Percentiles rank a stretch among this genome's conserved stretches.
phyloP scores from a whole-genome alignment of 2,113 vertebrate species.

The Callorhinus ursinus region DNA sequence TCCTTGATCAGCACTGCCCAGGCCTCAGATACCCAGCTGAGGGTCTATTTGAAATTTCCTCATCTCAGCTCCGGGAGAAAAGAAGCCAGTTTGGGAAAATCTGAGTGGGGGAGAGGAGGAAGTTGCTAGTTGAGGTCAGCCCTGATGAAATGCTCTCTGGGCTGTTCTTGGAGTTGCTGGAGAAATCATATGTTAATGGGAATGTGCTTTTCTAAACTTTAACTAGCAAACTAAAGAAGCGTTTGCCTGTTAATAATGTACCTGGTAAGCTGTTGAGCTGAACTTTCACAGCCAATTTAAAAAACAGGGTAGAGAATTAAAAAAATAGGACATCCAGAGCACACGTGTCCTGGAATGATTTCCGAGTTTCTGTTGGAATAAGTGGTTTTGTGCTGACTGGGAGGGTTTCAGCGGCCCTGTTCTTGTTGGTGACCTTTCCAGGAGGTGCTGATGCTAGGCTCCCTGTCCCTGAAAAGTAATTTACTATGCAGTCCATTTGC shows the following conservation, averaged over 20 bases:
- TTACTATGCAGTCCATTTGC: not conserved
- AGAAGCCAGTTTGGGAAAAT: not conserved
- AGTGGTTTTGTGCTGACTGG: constrained; percentile 21
- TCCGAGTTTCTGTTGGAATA: not conserved
- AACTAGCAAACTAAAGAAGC: constrained; percentile 57
- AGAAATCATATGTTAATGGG: constrained; percentile 60
- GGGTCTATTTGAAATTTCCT: not conserved
- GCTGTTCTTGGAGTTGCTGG: not conserved
- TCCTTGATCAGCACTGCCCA: not conserved
- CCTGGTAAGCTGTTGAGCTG: constrained; percentile 49
- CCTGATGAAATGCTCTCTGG: not conserved
- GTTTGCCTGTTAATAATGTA: constrained; percentile 74
- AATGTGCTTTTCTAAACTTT: constrained; percentile 64
- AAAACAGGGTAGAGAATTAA: constrained; percentile 54
- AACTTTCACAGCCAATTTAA: constrained; percentile 66
- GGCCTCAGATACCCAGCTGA: not conserved
- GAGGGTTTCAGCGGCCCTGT: not conserved
- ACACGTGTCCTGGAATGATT: constrained; percentile 16
- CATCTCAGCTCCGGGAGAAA: not conserved
- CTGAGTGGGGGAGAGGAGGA: not conserved
- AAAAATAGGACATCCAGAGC: constrained; percentile 48
- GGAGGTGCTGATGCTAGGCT: not conserved
- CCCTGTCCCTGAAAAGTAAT: not conserved
- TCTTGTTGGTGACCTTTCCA: not conserved
- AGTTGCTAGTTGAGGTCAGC: not conserved